Conservation (phyloP, 1,140 invertebrate species). For the Acyrthosiphon pisum region DNA sequence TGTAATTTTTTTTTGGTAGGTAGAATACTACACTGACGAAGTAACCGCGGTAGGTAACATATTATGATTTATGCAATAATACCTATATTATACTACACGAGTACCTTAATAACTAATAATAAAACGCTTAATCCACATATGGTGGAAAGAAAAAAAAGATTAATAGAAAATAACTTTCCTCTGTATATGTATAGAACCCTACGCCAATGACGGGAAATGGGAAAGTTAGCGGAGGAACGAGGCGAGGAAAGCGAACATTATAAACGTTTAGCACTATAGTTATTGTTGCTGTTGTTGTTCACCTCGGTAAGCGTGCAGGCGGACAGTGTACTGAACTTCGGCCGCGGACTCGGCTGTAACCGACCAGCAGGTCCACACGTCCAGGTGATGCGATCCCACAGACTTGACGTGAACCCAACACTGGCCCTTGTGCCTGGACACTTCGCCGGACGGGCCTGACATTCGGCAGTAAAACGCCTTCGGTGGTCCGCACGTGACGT, state of each 20-base stretch:
- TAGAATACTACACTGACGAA: no score
- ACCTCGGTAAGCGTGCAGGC: conserved; percentile 38
- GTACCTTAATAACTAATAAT: no score
- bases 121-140: no score
- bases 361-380: conserved; percentile 48
- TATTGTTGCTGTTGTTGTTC: background rate
- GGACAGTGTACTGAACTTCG: conserved; percentile 33
- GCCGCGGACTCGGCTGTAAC: conserved; percentile 40
- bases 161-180: no score
- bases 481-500: conserved; percentile 42
- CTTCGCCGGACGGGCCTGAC: conserved; percentile 22
- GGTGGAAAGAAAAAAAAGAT: no score
- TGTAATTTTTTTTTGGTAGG: no score
- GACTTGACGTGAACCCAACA: conserved; percentile 28
- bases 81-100: no score
- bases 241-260: background rate
- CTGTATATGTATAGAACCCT: no score
- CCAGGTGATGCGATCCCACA: conserved; percentile 36
- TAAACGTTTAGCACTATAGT: background rate
- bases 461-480: conserved; percentile 37
- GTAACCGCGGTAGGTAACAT: no score
- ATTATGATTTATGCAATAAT: no score
- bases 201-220: background rate
- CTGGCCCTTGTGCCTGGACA: background rate
- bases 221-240: background rate